Evolutionary conservation across 2,113 vertebrate species (phyloP).

Genomic region (Vanacampus margaritifer): DNA sequence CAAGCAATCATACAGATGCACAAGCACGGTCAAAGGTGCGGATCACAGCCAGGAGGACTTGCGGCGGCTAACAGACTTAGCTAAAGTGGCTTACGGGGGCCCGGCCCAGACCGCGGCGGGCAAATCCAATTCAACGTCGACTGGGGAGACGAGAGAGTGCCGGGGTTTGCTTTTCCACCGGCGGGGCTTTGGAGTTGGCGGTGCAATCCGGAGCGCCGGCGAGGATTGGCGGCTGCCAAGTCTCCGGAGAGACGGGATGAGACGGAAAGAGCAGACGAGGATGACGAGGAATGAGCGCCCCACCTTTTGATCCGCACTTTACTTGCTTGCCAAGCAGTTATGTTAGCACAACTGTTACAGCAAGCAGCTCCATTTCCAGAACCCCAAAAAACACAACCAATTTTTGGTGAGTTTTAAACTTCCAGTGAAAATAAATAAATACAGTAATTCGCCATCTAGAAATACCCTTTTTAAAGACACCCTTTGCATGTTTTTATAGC

Average conservation of each 20-base stretch:
- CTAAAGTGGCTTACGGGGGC: conserved; percentile 70
- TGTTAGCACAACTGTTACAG: too few relatives aligned
- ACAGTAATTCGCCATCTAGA: too few relatives aligned
- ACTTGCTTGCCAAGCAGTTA: conserved; percentile 8
- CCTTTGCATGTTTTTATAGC: too few relatives aligned
- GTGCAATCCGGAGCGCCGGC: conserved; percentile 40
- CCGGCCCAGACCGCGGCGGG: conserved; percentile 46
- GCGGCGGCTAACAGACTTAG: conserved; percentile 67
- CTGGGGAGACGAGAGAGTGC: conserved; percentile 24
- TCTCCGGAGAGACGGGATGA: conserved; percentile 39
- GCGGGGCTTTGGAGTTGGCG: conserved; percentile 51
- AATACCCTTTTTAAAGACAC: too few relatives aligned
- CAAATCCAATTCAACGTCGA: conserved; percentile 69
- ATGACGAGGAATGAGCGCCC: conserved; percentile 36
- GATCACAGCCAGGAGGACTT: conserved; percentile 51
- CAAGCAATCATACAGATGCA: conserved; percentile 24
- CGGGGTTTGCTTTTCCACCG: conserved; percentile 42
- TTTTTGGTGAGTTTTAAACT: too few relatives aligned
- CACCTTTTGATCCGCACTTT: conserved; percentile 37
- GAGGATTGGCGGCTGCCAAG: conserved; percentile 35
- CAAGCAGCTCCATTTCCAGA: too few relatives aligned
- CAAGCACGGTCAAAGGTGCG: conserved; percentile 37
- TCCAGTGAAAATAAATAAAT: too few relatives aligned
- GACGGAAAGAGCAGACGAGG: conserved; percentile 8
- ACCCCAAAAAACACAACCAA: too few relatives aligned